Percentiles rank a stretch among this genome's conserved stretches.
Evolutionary conservation across 2,888 invertebrate genomes (phyloP).

Genomic region (Scotopteryx bipunctaria): DNA sequence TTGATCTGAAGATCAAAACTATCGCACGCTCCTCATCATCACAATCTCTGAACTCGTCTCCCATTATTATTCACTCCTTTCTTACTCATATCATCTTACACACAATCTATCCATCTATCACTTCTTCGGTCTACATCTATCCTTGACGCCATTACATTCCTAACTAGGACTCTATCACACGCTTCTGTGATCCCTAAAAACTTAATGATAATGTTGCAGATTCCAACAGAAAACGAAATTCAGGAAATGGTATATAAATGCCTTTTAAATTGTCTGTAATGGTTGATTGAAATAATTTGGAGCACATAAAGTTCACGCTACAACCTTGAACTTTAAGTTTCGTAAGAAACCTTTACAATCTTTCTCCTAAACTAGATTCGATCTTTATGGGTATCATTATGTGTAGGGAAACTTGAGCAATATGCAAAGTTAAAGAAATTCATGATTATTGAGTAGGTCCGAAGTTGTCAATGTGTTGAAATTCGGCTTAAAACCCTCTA

Average conservation of each 20-base stretch:
- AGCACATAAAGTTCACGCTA: constrained; percentile 25
- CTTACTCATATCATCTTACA: too few relatives aligned
- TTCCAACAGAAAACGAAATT: background rate
- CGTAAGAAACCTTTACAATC: constrained; percentile 31
- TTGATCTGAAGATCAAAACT: background rate
- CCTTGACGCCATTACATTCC: too few relatives aligned
- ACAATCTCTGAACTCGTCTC: too few relatives aligned
- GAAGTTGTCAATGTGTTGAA: constrained; percentile 18
- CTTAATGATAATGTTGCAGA: background rate
- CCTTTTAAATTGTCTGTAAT: constrained; percentile 1
- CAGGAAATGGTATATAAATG: background rate
- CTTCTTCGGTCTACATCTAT: too few relatives aligned
- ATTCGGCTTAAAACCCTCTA: constrained; percentile 32
- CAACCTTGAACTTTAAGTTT: constrained; percentile 39
- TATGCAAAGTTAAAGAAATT: constrained; percentile 3
- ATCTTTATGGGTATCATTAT: constrained; percentile 22
- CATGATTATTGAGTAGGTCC: constrained; percentile 8
- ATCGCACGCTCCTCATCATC: background rate
- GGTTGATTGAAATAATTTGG: constrained; percentile 16
- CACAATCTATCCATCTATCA: too few relatives aligned
- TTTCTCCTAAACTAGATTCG: constrained; percentile 29
- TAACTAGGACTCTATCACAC: too few relatives aligned
- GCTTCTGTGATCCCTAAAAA: too few relatives aligned
- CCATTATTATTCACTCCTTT: too few relatives aligned
- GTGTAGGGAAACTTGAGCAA: constrained; percentile 14